phyloP scores from a whole-genome alignment of 2,113 vertebrate genomes.

The Phylloscopus trochiloides region DNA sequence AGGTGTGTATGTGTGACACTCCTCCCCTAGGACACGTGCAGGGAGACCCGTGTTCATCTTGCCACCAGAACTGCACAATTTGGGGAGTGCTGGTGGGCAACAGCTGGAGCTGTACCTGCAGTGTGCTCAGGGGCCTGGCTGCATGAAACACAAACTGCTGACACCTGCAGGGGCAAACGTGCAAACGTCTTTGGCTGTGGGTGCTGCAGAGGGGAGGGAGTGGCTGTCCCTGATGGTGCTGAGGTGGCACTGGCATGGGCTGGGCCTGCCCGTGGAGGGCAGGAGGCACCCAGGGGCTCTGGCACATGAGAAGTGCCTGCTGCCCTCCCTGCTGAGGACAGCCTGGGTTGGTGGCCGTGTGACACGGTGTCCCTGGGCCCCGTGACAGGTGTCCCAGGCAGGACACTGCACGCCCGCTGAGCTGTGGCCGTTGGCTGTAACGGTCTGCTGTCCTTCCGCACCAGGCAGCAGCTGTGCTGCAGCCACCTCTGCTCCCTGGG shows the following conservation, averaged over 20 bases:
- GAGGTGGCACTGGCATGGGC: rapidly evolving
- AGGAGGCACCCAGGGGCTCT: background rate
- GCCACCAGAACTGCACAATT: too few relatives aligned
- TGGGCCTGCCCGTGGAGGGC: background rate
- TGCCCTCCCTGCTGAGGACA: background rate
- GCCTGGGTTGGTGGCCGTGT: background rate
- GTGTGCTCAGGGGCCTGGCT: background rate
- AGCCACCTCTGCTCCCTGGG: background rate
- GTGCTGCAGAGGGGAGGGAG: background rate
- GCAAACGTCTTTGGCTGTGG: background rate
- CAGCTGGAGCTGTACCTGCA: background rate
- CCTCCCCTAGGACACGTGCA: rapidly evolving
- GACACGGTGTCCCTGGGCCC: rapidly evolving
- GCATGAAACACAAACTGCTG: background rate
- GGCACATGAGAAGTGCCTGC: background rate
- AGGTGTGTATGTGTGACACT: background rate
- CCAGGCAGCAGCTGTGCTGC: background rate
- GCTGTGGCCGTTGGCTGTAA: background rate
- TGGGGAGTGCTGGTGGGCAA: background rate
- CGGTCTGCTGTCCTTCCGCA: background rate
- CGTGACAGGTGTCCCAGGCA: background rate
- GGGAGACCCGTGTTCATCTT: background rate
- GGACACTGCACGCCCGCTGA: rapidly evolving
- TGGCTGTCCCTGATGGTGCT: background rate
- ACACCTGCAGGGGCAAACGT: background rate